Evolutionary conservation across 2,113 vertebrate genomes (phyloP).

Genomic region (Puntigrus tetrazona): DNA sequence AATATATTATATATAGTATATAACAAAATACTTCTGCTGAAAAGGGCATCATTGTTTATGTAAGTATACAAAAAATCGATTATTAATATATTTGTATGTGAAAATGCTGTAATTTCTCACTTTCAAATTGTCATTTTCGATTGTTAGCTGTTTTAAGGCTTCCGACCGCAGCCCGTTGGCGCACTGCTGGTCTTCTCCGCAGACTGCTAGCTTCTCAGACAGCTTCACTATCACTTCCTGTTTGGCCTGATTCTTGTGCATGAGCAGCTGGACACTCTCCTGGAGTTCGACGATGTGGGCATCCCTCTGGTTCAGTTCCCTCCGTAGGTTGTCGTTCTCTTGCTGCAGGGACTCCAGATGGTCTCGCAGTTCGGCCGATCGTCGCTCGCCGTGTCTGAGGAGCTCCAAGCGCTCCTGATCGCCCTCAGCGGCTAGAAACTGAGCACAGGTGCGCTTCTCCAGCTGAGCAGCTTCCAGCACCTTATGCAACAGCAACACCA

Average conservation of each 20-base stretch:
- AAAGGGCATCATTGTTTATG: too few species aligned
- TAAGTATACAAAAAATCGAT: too few species aligned
- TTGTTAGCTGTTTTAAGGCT: conserved; percentile 72
- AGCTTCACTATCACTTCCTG: conserved; percentile 89
- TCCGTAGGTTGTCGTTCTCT: conserved; percentile 72
- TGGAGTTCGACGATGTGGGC: conserved; percentile 77
- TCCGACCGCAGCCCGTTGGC: conserved; percentile 40
- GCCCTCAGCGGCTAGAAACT: conserved; percentile 76
- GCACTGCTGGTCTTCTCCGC: conserved; percentile 52
- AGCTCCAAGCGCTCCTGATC: conserved; percentile 87
- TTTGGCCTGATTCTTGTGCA: conserved; percentile 87
- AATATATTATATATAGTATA: too few species aligned
- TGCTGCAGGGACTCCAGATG: conserved; percentile 72
- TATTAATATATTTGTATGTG: not conserved
- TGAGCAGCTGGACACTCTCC: conserved; percentile 75
- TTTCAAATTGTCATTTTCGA: conserved; percentile 84
- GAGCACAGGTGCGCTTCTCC: conserved; percentile 84
- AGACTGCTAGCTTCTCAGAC: conserved; percentile 78
- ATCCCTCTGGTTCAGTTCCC: conserved; percentile 71
- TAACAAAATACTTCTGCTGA: too few species aligned
- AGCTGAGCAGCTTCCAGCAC: conserved; percentile 88
- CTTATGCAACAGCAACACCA: conserved; percentile 90
- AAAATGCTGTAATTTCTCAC: conserved; percentile 63
- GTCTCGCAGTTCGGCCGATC: conserved; percentile 74
- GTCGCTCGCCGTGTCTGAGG: conserved; percentile 85